Evolutionary conservation across 1,140 invertebrate species (phyloP), one percentile per base, ranked within the genome.

Genomic region (Drosophila elegans): DNA sequence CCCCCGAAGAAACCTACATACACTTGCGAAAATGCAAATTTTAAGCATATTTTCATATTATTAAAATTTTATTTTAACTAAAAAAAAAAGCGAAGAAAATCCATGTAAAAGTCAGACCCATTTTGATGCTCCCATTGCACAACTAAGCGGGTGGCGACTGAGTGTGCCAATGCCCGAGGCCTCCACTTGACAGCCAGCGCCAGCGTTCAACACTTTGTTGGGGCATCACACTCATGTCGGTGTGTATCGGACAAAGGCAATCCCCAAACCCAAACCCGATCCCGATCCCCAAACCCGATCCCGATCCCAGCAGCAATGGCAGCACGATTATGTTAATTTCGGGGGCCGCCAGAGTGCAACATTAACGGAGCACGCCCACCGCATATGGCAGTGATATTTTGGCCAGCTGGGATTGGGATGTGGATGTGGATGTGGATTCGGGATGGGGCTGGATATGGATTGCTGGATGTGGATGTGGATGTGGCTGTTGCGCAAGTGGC

Each of bases 381-480:
- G 84, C 80, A 88, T 88, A 89, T 90, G 84, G 84, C 80, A 89
- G 68, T 88, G 85, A 89, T 88, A 84, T 89, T 88, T 89, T 74
- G 56, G 41, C 49, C 73, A 77, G 42, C 64, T 83, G 60, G 63
- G 55, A 57, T 73, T 51, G 49, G 78, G 36, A 52, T 60, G 45
- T 51, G 44, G 54, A 61, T 78, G 62, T 75, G 56, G 72, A 64
- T 52, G 49, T 41, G 54, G 51, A 59, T 53, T 51, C 48, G 48
- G 66, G 39, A 51, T 52, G 67, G 48, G 48, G 48, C 48, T 51
- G 48, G 48, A 51, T 74, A 51, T 85, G 82, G 62, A 64, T 80
- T 64, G 74, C 53, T 53, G 60, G 78, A 81, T 86, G 49, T 41
- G 54, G 51, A 59, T 53, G 32, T 53, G 60, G 78, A 81, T 86